Evolutionary conservation across 2,797 vertebrate species (phyloP), one percentile per base, ranked within the genome.

Genomic region (Intellagama lesueurii): DNA sequence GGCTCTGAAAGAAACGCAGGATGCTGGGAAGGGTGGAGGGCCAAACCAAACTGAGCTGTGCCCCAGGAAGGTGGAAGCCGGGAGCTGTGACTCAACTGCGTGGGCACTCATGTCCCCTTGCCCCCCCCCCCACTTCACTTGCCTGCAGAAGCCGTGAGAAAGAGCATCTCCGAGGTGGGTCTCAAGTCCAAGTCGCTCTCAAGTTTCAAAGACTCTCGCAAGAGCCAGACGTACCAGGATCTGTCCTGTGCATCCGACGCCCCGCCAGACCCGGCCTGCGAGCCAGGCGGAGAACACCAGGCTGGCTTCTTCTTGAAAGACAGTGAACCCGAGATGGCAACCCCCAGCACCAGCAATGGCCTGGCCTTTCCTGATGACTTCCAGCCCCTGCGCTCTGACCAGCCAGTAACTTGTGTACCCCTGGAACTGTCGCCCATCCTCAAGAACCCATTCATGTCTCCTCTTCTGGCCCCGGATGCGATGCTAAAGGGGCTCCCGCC

Each of bases 401-500:
- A 88, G 83, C 49, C 90, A 0, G 78, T 72, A 0, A 0, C 79
- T 4, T 14, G 0, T 40, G 97, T 98, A 96, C 97, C 85, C 66
- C 44, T 98, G 80, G 92, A 97, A 78, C 97, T 81, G 3, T 97
- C 98, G 0, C 97, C 98, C 30, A 97, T 99, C 80, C 96, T 97
- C 91, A 97, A 97, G 90, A 98, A 99, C 94, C 98, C 98, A 64
- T 98, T 97, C 96, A 98, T 98, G 97, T 99, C 98, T 0, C 98
- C 98, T 0, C 97, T 99, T 85, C 96, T 99, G 95, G 98, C 98
- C 7, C 98, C 98, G 0, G 98, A 99, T 90, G 96, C 91, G 93
- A 98, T 99, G 98, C 96, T 99, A 73, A 97, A 93, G 91, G 97
- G 97, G 5, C 96, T 99, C 73, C 98, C 98, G 0, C 98, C 98